Evolutionary conservation across 2,113 vertebrate genomes (phyloP).

Genomic region (Oncorhynchus masou): DNA sequence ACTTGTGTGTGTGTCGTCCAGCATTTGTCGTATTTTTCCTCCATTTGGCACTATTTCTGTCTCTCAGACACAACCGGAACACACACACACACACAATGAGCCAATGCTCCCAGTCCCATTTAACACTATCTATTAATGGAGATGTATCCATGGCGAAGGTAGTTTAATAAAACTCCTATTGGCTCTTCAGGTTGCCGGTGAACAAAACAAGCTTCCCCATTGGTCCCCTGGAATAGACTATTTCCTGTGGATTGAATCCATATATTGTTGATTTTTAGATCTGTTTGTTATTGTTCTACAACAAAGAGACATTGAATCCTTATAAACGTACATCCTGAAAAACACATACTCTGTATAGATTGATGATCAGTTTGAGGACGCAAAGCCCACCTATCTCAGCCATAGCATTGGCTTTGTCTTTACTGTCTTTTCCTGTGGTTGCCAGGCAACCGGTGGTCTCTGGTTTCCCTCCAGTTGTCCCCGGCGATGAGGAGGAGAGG

Average conservation of each 20-base stretch:
- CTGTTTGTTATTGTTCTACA: too few species aligned
- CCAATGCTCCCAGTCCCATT: slow-evolving; percentile 49
- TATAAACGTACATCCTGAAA: too few species aligned
- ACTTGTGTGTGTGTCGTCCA: not conserved
- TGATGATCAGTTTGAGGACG: too few species aligned
- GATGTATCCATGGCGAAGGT: slow-evolving; percentile 59
- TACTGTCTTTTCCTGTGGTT: slow-evolving; percentile 64
- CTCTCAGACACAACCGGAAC: slow-evolving; percentile 6
- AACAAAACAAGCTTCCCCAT: slow-evolving; percentile 35
- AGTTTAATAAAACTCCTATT: slow-evolving; percentile 52
- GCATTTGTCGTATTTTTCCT: not conserved
- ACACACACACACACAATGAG: not conserved
- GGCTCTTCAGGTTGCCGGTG: slow-evolving; percentile 36
- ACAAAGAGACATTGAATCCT: too few species aligned
- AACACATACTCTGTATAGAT: too few species aligned
- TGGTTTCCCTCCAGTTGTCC: slow-evolving; percentile 39
- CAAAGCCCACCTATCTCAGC: not conserved
- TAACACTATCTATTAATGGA: slow-evolving; percentile 64
- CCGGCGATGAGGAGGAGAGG: not conserved
- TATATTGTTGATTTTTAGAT: slow-evolving; percentile 13
- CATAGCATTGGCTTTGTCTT: slow-evolving; percentile 65
- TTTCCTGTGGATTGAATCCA: slow-evolving; percentile 6
- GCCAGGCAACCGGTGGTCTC: slow-evolving; percentile 81
- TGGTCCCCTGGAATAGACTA: slow-evolving; percentile 36
- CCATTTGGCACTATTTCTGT: not conserved